Conservation (phyloP, 1,140 invertebrate genomes). For the Eriosoma lanigerum region DNA sequence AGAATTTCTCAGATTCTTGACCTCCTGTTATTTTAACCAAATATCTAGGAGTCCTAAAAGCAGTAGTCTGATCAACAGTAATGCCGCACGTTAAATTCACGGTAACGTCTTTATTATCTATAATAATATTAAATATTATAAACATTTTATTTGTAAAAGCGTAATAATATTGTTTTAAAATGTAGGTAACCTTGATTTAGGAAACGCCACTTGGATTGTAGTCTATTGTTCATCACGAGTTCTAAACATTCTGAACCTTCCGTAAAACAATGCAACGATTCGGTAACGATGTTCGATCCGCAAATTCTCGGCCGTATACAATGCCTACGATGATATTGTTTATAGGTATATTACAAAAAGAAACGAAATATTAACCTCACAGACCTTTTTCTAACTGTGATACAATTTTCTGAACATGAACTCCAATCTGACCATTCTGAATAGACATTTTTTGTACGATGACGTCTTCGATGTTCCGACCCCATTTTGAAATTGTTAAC, state of each 20-base stretch:
- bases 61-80: background rate
- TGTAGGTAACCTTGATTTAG: background rate
- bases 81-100: background rate
- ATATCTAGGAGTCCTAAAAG: background rate
- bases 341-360: too few relatives aligned
- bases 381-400: background rate
- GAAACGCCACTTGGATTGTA: background rate
- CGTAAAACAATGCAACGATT: constrained; percentile 17
- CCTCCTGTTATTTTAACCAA: constrained; percentile 84
- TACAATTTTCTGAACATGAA: background rate
- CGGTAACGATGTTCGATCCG: constrained; percentile 2
- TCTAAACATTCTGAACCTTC: background rate
- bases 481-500: background rate
- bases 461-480: background rate
- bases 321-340: background rate
- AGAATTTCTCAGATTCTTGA: constrained; percentile 70
- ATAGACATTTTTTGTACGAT: background rate
- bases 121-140: background rate
- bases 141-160: background rate
- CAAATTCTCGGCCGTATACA: constrained; percentile 6
- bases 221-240: background rate
- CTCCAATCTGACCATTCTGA: constrained; percentile 34
- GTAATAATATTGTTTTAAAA: too few relatives aligned
- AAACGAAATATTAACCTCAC: background rate
- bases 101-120: background rate